A percentile compares a stretch with the other conserved stretches of the same genome.
Evolutionary conservation across 2,797 vertebrate genomes (phyloP).

Genomic region (Pristis pectinata): DNA sequence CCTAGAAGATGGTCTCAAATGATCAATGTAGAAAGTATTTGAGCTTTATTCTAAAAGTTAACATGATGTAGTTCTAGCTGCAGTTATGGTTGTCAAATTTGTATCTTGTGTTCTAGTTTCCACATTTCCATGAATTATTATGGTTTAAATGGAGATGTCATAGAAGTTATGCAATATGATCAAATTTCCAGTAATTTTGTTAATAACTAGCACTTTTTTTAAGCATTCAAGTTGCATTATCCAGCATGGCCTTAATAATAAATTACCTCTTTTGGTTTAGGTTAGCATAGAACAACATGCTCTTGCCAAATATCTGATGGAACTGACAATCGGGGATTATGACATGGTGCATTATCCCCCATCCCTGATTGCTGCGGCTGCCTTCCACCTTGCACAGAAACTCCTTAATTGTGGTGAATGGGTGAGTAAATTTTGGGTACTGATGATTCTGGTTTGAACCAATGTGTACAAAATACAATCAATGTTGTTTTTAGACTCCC

Average conservation of each 20-base stretch:
- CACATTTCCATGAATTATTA: not conserved
- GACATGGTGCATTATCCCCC: slow-evolving; percentile 74
- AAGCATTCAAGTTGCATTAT: not conserved
- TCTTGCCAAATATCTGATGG: slow-evolving; percentile 75
- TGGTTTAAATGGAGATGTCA: not conserved
- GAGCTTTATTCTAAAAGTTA: not conserved
- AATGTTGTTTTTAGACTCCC: slow-evolving; percentile 53
- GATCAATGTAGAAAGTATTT: not conserved
- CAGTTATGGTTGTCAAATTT: not conserved
- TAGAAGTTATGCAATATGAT: no score
- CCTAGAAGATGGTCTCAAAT: no score
- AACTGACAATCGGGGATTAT: slow-evolving; percentile 74
- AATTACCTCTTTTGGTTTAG: slow-evolving; percentile 44
- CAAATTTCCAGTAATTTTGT: not conserved
- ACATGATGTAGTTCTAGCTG: not conserved
- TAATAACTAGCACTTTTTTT: not conserved
- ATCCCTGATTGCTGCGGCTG: slow-evolving; percentile 68
- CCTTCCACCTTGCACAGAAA: slow-evolving; percentile 69
- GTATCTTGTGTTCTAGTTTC: not conserved
- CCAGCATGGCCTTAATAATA: no score
- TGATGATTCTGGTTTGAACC: not conserved
- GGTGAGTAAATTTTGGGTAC: slow-evolving; percentile 55
- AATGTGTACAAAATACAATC: no score
- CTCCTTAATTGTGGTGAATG: slow-evolving; percentile 63
- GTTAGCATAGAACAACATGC: slow-evolving; percentile 65